Evolutionary conservation across 2,113 vertebrate species (phyloP).

Genomic region (Apodemus speciosus): DNA sequence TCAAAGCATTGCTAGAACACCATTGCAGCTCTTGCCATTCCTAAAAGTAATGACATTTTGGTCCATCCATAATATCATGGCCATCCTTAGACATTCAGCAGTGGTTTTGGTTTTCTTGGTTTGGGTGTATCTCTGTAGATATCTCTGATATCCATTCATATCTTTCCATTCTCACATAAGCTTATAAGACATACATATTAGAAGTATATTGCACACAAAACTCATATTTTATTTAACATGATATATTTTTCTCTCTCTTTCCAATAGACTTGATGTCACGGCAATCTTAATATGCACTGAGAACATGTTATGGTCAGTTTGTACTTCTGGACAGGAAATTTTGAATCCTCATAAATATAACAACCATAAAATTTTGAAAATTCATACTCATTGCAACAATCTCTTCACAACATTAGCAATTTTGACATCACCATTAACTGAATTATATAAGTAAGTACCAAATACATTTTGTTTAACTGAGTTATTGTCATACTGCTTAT

Average conservation of each 20-base stretch:
- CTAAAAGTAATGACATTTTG: not conserved
- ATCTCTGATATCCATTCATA: not conserved
- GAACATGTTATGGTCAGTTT: constrained; percentile 93
- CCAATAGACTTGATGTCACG: constrained; percentile 90
- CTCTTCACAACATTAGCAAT: constrained; percentile 89
- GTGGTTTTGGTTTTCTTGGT: not conserved
- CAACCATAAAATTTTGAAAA: constrained; percentile 87
- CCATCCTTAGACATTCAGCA: not conserved
- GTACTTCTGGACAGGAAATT: constrained; percentile 87
- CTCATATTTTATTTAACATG: constrained; percentile 37
- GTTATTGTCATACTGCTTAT: not conserved
- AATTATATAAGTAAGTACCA: constrained; percentile 90
- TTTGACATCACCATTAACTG: constrained; percentile 90
- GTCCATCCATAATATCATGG: no score
- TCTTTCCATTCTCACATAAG: not conserved
- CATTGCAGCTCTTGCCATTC: not conserved
- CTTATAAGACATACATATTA: not conserved
- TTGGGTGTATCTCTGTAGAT: not conserved
- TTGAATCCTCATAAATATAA: constrained; percentile 81
- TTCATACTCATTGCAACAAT: constrained; percentile 92
- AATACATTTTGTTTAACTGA: constrained; percentile 52
- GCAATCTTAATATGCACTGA: constrained; percentile 92
- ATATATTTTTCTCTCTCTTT: constrained; percentile 66
- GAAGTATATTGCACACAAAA: not conserved
- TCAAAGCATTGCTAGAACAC: not conserved